Conservation (phyloP, 2,113 vertebrate genomes). For the Gobiocypris rarus region DNA sequence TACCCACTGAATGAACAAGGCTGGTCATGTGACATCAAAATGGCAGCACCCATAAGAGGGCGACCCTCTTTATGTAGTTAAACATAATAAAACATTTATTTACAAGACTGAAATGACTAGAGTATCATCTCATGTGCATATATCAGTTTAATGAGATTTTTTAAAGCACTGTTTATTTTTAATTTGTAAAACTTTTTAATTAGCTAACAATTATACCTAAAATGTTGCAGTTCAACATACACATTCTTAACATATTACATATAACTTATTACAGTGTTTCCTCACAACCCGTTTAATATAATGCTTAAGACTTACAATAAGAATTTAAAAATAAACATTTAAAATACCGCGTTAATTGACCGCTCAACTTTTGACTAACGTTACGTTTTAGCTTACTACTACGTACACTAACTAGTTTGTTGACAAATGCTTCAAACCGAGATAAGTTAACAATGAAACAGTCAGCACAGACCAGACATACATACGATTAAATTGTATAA, state of each 20-base stretch:
- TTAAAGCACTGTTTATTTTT: not conserved
- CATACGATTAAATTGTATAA: not conserved
- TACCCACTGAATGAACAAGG: not conserved
- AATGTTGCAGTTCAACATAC: not conserved
- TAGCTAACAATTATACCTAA: not conserved
- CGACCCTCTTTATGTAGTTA: not conserved
- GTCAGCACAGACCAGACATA: not conserved
- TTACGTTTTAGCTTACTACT: not conserved
- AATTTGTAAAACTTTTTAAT: not conserved
- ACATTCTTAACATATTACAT: not conserved
- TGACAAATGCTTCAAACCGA: not conserved
- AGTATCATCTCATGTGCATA: not conserved
- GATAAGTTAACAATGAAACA: not conserved
- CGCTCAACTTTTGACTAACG: not conserved
- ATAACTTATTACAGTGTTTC: not conserved
- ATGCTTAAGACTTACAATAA: not conserved
- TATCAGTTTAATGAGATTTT: not conserved
- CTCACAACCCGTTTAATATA: no score
- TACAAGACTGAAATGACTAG: no score
- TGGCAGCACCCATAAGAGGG: constrained; percentile 15
- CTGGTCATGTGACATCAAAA: constrained; percentile 17
- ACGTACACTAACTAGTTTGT: not conserved
- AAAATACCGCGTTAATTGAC: not conserved
- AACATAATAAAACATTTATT: not conserved
- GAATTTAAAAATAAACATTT: not conserved